Conservation (phyloP, 2,113 vertebrate genomes). For the Chaetorhynchus papuensis region DNA sequence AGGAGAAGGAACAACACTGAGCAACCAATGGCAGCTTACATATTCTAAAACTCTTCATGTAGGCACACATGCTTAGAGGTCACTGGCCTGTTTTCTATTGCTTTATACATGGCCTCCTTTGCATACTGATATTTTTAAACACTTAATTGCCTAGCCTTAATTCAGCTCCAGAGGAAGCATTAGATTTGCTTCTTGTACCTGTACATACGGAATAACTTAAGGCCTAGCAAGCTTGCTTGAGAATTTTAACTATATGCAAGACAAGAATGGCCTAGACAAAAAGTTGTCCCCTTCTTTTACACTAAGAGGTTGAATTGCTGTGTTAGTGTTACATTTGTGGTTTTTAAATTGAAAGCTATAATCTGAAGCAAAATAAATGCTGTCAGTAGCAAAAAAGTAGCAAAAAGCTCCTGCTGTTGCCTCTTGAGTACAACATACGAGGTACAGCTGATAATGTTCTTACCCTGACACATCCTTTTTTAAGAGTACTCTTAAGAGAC, state of each 20-base stretch:
- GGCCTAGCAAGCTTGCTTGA: neutral
- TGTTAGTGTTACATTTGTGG: neutral
- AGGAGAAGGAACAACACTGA: neutral
- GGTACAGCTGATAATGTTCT: neutral
- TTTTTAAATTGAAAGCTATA: neutral
- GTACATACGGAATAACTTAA: neutral
- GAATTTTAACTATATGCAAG: neutral
- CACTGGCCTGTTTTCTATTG: neutral
- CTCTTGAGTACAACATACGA: neutral
- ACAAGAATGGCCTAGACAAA: neutral
- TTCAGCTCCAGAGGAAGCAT: neutral
- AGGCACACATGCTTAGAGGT: neutral
- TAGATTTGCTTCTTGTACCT: neutral
- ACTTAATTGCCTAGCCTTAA: neutral
- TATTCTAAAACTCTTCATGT: neutral
- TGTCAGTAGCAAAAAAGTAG: neutral
- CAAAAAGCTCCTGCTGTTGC: neutral
- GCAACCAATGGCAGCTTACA: neutral
- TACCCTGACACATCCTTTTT: neutral
- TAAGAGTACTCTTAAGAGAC: neutral
- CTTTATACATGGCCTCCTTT: neutral
- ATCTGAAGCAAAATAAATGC: neutral
- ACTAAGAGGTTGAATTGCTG: neutral
- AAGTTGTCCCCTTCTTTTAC: neutral
- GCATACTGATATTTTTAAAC: neutral